A percentile compares a stretch with the other conserved stretches of the same genome.
Evolutionary conservation across 2,888 invertebrate genomes (phyloP).

Genomic region (Drosophila mayaguana): DNA sequence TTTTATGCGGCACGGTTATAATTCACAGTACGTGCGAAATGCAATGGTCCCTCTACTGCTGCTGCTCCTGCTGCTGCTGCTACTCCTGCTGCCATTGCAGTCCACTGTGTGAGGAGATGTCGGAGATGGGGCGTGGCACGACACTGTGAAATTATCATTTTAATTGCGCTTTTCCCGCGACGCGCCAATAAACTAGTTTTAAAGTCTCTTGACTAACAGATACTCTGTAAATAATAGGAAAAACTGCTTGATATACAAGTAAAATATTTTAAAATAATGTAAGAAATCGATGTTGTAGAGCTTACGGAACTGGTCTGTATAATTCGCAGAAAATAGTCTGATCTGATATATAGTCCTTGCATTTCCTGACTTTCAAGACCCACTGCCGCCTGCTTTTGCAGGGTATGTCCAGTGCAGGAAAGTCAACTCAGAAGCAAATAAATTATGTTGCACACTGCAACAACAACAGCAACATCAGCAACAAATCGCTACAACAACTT

Average conservation of each 20-base stretch:
- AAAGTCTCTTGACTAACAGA: not conserved
- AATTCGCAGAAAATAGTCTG: no score
- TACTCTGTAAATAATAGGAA: not conserved
- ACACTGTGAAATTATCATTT: conserved; percentile 71
- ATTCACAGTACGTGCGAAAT: conserved; percentile 76
- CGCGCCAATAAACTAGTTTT: conserved; percentile 1
- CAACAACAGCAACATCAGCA: conserved; percentile 34
- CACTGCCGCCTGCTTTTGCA: not conserved
- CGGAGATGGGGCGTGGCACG: conserved; percentile 29
- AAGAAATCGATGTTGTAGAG: not conserved
- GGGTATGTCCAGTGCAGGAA: conserved; percentile 33
- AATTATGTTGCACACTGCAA: conserved; percentile 66
- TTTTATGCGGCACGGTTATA: conserved; percentile 77
- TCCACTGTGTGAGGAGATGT: not conserved
- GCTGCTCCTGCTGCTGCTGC: conserved; percentile 15
- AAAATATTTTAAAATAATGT: not conserved
- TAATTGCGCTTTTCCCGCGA: conserved; percentile 71
- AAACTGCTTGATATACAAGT: no score
- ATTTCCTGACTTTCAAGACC: not conserved
- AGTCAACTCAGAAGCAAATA: conserved; percentile 61
- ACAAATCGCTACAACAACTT: conserved; percentile 45
- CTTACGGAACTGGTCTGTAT: no score
- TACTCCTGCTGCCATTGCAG: conserved; percentile 22
- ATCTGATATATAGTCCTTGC: no score
- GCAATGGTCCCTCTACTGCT: conserved; percentile 44